Base-by-base conservation (phyloP, 1,140 invertebrate genomes). In the Cepaea nemoralis region DNA sequence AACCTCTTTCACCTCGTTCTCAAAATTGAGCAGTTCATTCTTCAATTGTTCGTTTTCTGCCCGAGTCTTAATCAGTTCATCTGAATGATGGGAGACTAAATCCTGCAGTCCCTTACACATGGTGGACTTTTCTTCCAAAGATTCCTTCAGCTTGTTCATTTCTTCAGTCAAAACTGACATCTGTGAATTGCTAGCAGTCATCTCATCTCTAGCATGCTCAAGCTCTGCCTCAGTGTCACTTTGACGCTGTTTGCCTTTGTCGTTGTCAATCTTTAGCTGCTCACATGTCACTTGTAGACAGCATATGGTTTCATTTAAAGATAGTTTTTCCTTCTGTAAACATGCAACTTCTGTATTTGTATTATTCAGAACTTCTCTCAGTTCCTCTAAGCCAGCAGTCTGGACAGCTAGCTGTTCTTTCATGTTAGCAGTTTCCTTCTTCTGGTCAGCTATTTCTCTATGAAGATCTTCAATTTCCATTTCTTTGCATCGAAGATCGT, bases 241-340 rank as follows among this genome's bases (percentile, higher is more conserved):
- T 63, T 31, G n/a, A 5, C 22, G n/a, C 33, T 63, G 59, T 31
- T 45, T 24, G 31, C 2, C 16, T 27, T 39, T 33, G 22, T 6
- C 3, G 1, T 40, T 39, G 5, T 24, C 0, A 19, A 24, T 2
- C 39, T 12, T 24, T 2, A 35, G 8, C 14, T 40, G 16, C 42
- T 50, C 69, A 71, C 37, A 71, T 40, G 40, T 75, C 14, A 45
- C 33, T 50, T 75, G 5, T 1, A 75, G 73, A 12, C n/a, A 31
- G 3, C 55, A 33, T 50, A 2, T 75, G 2, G 12, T 3, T 1
- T 71, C 37, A 19, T 45, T 24, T 6, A 71, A 6, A 2, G 1
- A 33, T 45, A 6, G 22, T 24, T 24, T 40, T 22, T 71, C 6
- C 5, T 6, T 3, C 5, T 39, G 37, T 10, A 71, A 39, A 31